Evolutionary conservation across 2,797 vertebrate species (phyloP).

Genomic region (Onychomys arenicola): DNA sequence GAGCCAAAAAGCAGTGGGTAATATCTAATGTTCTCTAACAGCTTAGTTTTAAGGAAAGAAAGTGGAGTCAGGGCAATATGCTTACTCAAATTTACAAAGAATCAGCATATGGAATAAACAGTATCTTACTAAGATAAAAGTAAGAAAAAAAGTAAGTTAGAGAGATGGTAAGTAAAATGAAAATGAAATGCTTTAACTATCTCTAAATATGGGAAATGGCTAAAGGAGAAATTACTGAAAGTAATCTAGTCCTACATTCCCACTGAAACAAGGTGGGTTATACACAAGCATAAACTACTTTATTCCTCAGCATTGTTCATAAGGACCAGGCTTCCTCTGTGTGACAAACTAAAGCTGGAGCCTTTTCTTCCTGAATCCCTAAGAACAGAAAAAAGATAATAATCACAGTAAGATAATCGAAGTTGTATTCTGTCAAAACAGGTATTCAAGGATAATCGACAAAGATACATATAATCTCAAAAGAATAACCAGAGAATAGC

Average conservation of each 20-base stretch:
- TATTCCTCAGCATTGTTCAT: neutral
- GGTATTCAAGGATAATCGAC: conserved; percentile 62
- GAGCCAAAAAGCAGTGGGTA: conserved; percentile 80
- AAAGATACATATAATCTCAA: conserved; percentile 66
- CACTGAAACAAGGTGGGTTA: neutral
- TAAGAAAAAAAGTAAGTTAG: conserved; percentile 14
- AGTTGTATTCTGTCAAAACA: conserved; percentile 72
- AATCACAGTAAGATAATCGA: conserved; percentile 74
- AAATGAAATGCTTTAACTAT: conserved; percentile 33
- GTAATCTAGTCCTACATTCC: conserved; percentile 2
- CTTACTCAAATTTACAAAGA: conserved; percentile 45
- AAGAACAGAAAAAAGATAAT: conserved; percentile 50
- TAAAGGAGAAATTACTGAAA: neutral
- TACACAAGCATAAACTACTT: conserved; percentile 29
- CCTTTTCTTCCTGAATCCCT: neutral
- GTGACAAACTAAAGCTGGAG: conserved; percentile 45
- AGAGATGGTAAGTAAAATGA: neutral
- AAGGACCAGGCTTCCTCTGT: conserved; percentile 36
- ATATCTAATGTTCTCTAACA: conserved; percentile 64
- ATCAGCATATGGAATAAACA: conserved; percentile 55
- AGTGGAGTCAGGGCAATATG: conserved; percentile 60
- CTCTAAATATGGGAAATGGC: neutral
- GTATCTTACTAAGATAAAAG: conserved; percentile 67
- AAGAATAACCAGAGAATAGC: conserved; percentile 66
- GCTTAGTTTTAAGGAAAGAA: conserved; percentile 53